Evolutionary conservation across 1,140 invertebrate species (phyloP).

Genomic region (Cotesia glomerata): DNA sequence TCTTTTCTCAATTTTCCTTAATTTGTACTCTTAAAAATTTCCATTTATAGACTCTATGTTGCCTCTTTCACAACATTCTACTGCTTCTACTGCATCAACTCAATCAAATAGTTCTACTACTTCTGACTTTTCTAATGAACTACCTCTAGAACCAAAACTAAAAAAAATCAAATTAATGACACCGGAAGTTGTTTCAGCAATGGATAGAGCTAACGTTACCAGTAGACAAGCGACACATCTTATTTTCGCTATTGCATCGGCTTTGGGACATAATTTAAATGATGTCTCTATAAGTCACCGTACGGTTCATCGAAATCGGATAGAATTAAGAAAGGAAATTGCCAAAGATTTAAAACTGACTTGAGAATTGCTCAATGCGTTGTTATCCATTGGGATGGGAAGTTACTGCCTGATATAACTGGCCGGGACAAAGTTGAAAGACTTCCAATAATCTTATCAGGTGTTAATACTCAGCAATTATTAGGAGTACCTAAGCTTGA

Average conservation of each 20-base stretch:
- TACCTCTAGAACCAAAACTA: not conserved
- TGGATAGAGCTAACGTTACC: constrained; percentile 13
- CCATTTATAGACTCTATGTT: not conserved
- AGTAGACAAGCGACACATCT: constrained; percentile 1
- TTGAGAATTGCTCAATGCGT: constrained; percentile 2
- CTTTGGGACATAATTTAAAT: constrained; percentile 9
- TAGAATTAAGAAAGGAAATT: constrained; percentile 4
- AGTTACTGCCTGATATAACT: constrained; percentile 18
- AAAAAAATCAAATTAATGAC: constrained; percentile 17
- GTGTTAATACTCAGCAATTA: constrained; percentile 18
- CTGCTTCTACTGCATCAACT: not conserved
- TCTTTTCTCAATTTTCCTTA: not conserved
- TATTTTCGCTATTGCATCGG: not conserved
- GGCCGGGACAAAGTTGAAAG: constrained; percentile 9
- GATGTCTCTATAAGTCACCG: constrained; percentile 11
- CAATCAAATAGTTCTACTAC: not conserved
- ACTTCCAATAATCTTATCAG: constrained; percentile 17
- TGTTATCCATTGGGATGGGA: constrained; percentile 26
- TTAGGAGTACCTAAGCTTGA: constrained; percentile 9
- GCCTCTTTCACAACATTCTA: not conserved
- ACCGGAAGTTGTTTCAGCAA: constrained; percentile 11
- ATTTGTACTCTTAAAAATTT: not conserved
- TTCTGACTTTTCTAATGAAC: not conserved
- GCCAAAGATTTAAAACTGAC: constrained; percentile 13
- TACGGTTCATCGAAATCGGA: constrained; percentile 14